Evolutionary conservation across 1,140 invertebrate genomes (phyloP).

Genomic region (Nasonia longicornis): DNA sequence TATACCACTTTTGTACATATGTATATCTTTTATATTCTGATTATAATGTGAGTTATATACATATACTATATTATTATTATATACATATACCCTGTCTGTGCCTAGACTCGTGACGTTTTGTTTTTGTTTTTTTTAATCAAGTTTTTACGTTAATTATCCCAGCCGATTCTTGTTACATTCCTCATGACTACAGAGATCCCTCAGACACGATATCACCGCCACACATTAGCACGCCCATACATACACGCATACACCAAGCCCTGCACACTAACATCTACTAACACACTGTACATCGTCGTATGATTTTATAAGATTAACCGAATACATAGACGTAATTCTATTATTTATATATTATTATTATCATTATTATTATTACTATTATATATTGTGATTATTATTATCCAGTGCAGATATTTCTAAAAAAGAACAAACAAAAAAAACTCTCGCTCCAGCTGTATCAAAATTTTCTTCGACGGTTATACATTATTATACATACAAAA

Average conservation of each 20-base stretch:
- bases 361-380: constrained; percentile 24
- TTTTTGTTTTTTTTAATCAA: constrained; percentile 47
- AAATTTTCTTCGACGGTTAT: constrained; percentile 50
- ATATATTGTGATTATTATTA: constrained; percentile 26
- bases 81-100: constrained; percentile 62
- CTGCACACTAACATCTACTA: constrained; percentile 45
- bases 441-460: constrained; percentile 49
- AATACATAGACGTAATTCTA: constrained; percentile 38
- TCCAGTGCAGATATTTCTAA: constrained; percentile 67
- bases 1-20: constrained; percentile 66
- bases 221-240: constrained; percentile 25
- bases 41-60: constrained; percentile 63
- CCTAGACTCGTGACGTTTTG: constrained; percentile 63
- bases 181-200: neutral
- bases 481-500: neutral
- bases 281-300: constrained; percentile 42
- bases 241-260: constrained; percentile 34
- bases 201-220: constrained; percentile 28
- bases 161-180: constrained; percentile 43
- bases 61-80: constrained; percentile 35
- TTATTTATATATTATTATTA: constrained; percentile 37
- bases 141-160: constrained; percentile 48
- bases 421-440: constrained; percentile 35
- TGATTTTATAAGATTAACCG: constrained; percentile 16
- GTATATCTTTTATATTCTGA: constrained; percentile 61